Base-by-base conservation (phyloP, 2,797 vertebrate species). In the Halcyon chelicuti region DNA sequence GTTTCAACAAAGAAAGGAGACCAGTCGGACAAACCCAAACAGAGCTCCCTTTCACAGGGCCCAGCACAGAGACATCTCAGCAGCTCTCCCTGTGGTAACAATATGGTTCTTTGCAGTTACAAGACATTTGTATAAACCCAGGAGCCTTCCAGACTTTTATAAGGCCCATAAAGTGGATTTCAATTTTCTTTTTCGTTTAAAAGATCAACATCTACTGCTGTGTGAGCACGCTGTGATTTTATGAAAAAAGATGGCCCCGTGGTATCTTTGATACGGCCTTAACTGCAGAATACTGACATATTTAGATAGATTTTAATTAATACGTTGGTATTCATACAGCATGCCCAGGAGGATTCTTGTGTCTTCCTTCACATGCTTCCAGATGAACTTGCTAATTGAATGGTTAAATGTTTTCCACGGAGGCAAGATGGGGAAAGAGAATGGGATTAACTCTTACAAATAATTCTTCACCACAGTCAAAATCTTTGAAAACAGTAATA, bases 271-370 rank as follows among this genome's bases (percentile, higher is more conserved):
- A 71, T 20, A 46, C 11, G 58, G 85, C 23, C 46, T 35, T 4
- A 81, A 66, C 31, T 81, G 60, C 76, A 67, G 55, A 90, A 73
- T 31, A 20, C 31, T 60, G 81, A 86, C 54, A 75, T 40, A 49
- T 90, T 94, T 90, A 84, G 66, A 65, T 26, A 51, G 82, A 16
- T 57, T 96, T 96, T 94, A 94, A 93, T 95, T 96, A 94, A 93
- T 67, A 60, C 22, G 78, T 35, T 76, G 60, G 58, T 86, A 93
- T 95, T 93, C 91, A 70, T 31, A 39, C 58, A 90, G 87, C 58
- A 26, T 33, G 44, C 90, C 90, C 91, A 67, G 46, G 70, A 92
- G 88, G 44, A 51, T 91, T 86, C 55, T 51, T 77, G 51, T 49
- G 74, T 35, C 88, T 96, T 70, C 86, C 78, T 78, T 76, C 87